Evolutionary conservation across 2,797 vertebrate species (phyloP), one percentile per base, ranked within the genome.

Genomic region (Sus cebifrons): DNA sequence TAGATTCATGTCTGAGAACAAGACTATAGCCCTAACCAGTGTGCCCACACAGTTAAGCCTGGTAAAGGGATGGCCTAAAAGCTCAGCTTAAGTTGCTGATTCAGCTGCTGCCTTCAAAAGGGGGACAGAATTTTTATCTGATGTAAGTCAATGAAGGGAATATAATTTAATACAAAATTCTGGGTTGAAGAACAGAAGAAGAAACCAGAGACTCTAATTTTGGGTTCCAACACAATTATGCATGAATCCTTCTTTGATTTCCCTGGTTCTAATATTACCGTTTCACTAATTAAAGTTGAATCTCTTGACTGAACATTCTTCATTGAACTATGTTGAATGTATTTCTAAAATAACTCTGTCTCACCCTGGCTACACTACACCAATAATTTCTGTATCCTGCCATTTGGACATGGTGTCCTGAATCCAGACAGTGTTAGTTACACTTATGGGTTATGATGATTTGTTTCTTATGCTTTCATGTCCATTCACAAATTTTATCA

Each of bases 231-330:
- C 95, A 97, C 93, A 97, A 93, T 96, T 96, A 97, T 89, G 56
- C 83, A 82, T 58, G 97, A 95, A 67, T 92, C 78, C 88, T 96
- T 96, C 94, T 97, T 97, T 94, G 93, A 97, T 97, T 98, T 96
- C 84, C 93, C 23, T 96, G 97, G 96, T 96, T 98, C 97, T 98
- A 95, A 94, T 88, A 96, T 97, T 98, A 98, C 97, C 81, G 84
- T 98, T 96, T 97, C 97, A 97, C 97, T 98, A 97, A 97, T 98
- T 98, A 97, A 98, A 98, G 87, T 40, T 54, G 89, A 94, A 93
- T 95, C 44, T 96, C 86, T 87, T 96, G 89, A 75, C 91, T 75
- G 93, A 95, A 91, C 82, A 88, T 94, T 93, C 93, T 91, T 96
- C 95, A 91, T 44, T 95, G 95, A 97, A 86, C 86, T 93, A 71